Conservation (phyloP, 2,797 vertebrate species). For the Tragelaphus oryx region DNA sequence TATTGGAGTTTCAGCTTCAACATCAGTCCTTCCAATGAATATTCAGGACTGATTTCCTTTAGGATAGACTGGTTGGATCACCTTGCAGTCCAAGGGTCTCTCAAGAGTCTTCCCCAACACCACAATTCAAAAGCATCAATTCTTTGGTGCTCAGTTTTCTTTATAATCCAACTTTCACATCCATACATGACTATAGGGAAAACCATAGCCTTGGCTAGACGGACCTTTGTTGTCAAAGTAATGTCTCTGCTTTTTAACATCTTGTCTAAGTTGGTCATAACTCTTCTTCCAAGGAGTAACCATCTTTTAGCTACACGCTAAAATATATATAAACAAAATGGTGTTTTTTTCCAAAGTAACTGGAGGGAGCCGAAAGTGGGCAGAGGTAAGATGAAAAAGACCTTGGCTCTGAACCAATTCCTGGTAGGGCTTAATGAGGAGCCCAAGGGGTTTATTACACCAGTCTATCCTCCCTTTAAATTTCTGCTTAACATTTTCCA, state of each 20-base stretch:
- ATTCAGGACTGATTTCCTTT: not conserved
- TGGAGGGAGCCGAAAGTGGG: not conserved
- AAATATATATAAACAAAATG: not conserved
- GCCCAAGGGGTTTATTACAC: not conserved
- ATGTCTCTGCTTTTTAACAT: not conserved
- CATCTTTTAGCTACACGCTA: not conserved
- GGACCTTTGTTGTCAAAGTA: not conserved
- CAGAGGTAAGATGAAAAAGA: not conserved
- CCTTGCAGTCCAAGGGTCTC: not conserved
- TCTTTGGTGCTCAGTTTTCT: not conserved
- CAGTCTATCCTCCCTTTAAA: not conserved
- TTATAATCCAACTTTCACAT: not conserved
- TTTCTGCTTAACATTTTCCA: not conserved
- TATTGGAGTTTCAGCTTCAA: not conserved
- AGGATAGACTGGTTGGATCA: not conserved
- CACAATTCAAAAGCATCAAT: not conserved
- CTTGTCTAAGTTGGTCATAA: not conserved
- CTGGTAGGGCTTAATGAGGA: not conserved
- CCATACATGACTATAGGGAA: not conserved
- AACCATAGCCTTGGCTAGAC: not conserved
- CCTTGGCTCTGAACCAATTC: not conserved
- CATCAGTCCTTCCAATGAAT: not conserved
- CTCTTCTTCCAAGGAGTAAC: not conserved
- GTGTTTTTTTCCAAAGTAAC: not conserved
- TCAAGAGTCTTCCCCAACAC: not conserved